Conservation (phyloP, 2,797 vertebrate species). For the Lacerta agilis region DNA sequence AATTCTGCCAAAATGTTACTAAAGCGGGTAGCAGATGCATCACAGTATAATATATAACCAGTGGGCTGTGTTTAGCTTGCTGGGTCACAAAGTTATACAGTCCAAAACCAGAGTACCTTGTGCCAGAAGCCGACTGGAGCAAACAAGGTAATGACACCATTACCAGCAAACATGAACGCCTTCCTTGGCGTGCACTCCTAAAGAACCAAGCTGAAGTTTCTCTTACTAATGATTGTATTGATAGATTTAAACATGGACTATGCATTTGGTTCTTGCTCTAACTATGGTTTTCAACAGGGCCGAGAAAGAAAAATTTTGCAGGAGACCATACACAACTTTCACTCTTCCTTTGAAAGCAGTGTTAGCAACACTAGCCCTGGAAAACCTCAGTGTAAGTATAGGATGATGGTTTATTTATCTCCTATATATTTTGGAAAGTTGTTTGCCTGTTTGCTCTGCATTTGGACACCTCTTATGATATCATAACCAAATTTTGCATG, state of each 20-base stretch:
- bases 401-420: neutral
- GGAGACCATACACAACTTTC: slow-evolving; percentile 98
- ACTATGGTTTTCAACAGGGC: slow-evolving; percentile 81
- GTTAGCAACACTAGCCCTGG: slow-evolving; percentile 92
- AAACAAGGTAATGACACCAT: neutral
- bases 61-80: neutral
- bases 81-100: neutral
- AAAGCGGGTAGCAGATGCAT: no score
- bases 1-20: no score
- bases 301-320: slow-evolving; percentile 96
- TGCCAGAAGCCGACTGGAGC: neutral
- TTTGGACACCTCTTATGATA: no score
- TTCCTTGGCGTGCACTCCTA: neutral
- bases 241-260: slow-evolving; percentile 46
- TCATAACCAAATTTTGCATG: no score
- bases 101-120: neutral
- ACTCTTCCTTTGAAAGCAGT: slow-evolving; percentile 97
- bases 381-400: slow-evolving; percentile 85
- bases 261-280: slow-evolving; percentile 47
- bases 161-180: neutral
- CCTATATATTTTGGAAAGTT: no score
- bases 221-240: slow-evolving; percentile 6
- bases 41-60: neutral
- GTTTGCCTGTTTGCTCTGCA: no score
- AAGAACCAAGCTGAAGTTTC: neutral